Percentiles rank a stretch among this genome's conserved stretches.
Conservation (phyloP, 2,888 invertebrate genomes). For the Cephus runcator region DNA sequence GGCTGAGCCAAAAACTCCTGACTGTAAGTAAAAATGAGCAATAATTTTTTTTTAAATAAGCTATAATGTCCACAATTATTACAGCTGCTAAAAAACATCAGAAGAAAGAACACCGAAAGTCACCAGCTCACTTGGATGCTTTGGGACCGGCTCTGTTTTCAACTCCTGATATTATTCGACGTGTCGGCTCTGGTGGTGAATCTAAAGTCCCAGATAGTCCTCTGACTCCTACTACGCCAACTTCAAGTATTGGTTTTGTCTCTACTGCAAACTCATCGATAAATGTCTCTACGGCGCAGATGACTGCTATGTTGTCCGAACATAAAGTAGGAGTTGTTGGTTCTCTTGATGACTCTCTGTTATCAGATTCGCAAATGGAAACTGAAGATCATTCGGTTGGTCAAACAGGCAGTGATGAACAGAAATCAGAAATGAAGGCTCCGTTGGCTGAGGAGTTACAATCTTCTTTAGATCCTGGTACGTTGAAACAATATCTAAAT, state of each 20-base stretch:
- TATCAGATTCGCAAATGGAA: neutral
- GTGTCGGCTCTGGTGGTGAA: slow-evolving; percentile 71
- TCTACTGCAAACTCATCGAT: slow-evolving; percentile 4
- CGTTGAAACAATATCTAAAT: slow-evolving; percentile 19
- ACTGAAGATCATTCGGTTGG: neutral
- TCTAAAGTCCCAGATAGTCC: slow-evolving; percentile 55
- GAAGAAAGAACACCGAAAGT: slow-evolving; percentile 68
- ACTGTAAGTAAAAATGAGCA: slow-evolving; percentile 23
- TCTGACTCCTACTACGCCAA: slow-evolving; percentile 44
- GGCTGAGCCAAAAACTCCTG: slow-evolving; percentile 39
- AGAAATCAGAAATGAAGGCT: slow-evolving; percentile 42
- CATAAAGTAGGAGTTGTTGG: neutral
- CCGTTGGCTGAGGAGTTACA: slow-evolving; percentile 50
- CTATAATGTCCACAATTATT: slow-evolving; percentile 15
- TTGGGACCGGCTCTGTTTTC: slow-evolving; percentile 77
- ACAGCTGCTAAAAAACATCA: slow-evolving; percentile 52
- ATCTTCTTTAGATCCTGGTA: slow-evolving; percentile 54
- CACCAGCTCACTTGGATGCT: slow-evolving; percentile 70
- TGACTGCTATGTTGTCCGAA: neutral
- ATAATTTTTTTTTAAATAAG: neutral
- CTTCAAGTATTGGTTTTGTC: slow-evolving; percentile 30
- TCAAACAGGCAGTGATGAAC: slow-evolving; percentile 16
- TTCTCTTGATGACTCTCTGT: neutral
- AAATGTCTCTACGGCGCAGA: slow-evolving; percentile 1
- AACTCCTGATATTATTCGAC: slow-evolving; percentile 80